Percentiles rank a stretch among this genome's conserved stretches.
Conservation (phyloP, 2,888 invertebrate genomes). For the Nyleta sp. region DNA sequence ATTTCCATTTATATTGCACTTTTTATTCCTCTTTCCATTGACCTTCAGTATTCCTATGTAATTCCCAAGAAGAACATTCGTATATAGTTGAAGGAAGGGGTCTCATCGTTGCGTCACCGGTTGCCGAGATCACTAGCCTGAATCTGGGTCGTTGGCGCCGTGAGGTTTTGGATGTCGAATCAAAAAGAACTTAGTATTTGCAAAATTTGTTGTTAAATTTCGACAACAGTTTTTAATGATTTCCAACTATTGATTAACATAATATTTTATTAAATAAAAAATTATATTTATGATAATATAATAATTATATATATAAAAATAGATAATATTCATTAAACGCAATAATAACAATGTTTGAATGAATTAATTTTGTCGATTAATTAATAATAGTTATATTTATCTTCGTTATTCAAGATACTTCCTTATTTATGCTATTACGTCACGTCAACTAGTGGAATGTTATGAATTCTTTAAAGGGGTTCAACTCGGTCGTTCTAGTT, state of each 20-base stretch:
- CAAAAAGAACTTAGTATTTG: constrained; percentile 49
- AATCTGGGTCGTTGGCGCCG: constrained; percentile 77
- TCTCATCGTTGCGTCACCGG: constrained; percentile 77
- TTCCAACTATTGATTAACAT: too few relatives aligned
- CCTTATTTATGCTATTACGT: constrained; percentile 21
- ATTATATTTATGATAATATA: too few relatives aligned
- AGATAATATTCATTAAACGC: too few relatives aligned
- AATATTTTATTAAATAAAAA: too few relatives aligned
- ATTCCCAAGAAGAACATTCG: constrained; percentile 61
- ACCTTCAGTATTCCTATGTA: constrained; percentile 61
- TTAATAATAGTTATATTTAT: too few relatives aligned
- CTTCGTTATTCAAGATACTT: background rate
- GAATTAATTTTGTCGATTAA: too few relatives aligned
- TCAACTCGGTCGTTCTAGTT: background rate
- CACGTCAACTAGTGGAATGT: constrained; percentile 22
- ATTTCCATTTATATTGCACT: constrained; percentile 34
- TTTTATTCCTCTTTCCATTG: constrained; percentile 49
- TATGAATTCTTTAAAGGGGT: constrained; percentile 30
- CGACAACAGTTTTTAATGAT: too few relatives aligned
- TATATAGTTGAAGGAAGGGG: constrained; percentile 64
- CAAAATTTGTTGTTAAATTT: constrained; percentile 11
- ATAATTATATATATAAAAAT: too few relatives aligned
- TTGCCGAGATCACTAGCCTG: constrained; percentile 76
- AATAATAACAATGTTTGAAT: too few relatives aligned
- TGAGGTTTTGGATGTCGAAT: constrained; percentile 71